Percentiles rank a stretch among this genome's conserved stretches.
phyloP scores from a whole-genome alignment of 1,140 invertebrate species.

The Drosophila orena region DNA sequence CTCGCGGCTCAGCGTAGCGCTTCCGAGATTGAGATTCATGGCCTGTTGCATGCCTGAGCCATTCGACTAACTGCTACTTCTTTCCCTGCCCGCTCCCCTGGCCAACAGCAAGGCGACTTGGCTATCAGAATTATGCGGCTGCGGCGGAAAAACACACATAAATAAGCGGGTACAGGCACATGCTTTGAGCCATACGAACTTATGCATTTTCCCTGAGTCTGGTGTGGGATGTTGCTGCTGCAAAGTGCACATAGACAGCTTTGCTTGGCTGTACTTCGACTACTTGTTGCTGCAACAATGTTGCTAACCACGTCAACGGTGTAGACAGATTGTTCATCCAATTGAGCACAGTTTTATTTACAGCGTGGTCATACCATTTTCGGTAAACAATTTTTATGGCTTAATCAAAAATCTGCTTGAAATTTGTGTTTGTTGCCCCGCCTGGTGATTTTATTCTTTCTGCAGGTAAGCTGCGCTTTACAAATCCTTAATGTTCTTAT shows the following conservation, averaged over 20 bases:
- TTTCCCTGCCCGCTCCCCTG: not conserved
- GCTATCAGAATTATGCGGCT: constrained; percentile 50
- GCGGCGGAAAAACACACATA: constrained; percentile 33
- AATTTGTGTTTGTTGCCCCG: constrained; percentile 30
- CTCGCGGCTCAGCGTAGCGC: constrained; percentile 28
- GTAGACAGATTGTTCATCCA: constrained; percentile 36
- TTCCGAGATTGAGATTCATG: constrained; percentile 79
- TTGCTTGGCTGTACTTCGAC: constrained; percentile 65
- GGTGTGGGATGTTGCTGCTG: constrained; percentile 43
- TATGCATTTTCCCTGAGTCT: constrained; percentile 21
- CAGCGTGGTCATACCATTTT: constrained; percentile 31
- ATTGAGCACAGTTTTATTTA: constrained; percentile 60
- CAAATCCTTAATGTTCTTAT: constrained; percentile 52
- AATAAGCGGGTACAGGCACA: constrained; percentile 16
- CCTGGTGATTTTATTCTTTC: constrained; percentile 54
- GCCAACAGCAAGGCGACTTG: constrained; percentile 10
- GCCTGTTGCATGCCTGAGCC: constrained; percentile 78
- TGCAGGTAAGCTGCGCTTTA: constrained; percentile 78
- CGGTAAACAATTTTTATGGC: constrained; percentile 60
- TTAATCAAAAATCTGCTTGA: constrained; percentile 79
- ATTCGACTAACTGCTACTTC: constrained; percentile 64
- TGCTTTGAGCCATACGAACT: constrained; percentile 8
- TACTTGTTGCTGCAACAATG: constrained; percentile 72
- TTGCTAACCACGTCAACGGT: constrained; percentile 23
- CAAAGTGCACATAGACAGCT: constrained; percentile 46